Percentiles rank a stretch among this genome's conserved stretches.
Conservation (phyloP, 1,140 invertebrate species). For the Rhynchophorus ferrugineus region DNA sequence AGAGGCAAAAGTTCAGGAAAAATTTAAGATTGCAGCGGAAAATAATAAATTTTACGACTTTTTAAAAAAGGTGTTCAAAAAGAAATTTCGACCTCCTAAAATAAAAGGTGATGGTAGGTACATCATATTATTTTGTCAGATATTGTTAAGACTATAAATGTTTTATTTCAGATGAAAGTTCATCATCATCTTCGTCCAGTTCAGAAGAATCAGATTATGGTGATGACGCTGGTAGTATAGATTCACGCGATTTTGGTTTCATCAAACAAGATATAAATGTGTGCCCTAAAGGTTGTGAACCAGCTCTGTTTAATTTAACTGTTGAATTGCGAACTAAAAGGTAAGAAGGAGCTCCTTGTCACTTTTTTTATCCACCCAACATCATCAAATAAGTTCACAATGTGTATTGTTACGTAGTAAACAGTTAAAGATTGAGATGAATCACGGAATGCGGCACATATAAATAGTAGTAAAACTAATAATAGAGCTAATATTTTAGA, state of each 20-base stretch:
- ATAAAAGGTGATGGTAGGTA: conserved; percentile 35
- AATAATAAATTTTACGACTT: conserved; percentile 70
- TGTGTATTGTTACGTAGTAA: too few relatives aligned
- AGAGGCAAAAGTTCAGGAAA: conserved; percentile 32
- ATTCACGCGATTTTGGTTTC: conserved; percentile 53
- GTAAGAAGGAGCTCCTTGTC: conserved; percentile 27
- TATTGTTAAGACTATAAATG: neutral
- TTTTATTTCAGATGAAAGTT: conserved; percentile 17
- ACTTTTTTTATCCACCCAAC: neutral
- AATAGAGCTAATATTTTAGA: conserved; percentile 20
- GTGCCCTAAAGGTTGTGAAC: conserved; percentile 67
- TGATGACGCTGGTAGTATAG: conserved; percentile 50
- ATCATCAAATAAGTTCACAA: conserved; percentile 6
- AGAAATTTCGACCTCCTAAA: conserved; percentile 58
- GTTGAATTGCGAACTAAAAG: conserved; percentile 52
- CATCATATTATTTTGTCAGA: conserved; percentile 3
- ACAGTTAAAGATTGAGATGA: too few relatives aligned
- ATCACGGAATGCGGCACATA: too few relatives aligned
- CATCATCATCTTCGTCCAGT: conserved; percentile 36
- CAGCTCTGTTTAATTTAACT: conserved; percentile 56
- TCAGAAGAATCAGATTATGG: conserved; percentile 51
- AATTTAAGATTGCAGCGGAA: conserved; percentile 49
- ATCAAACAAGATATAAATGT: conserved; percentile 63
- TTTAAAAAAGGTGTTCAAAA: conserved; percentile 67
- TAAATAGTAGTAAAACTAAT: conserved; percentile 1